Conservation (phyloP, 2,888 invertebrate genomes). For the Sussaba pulchella region DNA sequence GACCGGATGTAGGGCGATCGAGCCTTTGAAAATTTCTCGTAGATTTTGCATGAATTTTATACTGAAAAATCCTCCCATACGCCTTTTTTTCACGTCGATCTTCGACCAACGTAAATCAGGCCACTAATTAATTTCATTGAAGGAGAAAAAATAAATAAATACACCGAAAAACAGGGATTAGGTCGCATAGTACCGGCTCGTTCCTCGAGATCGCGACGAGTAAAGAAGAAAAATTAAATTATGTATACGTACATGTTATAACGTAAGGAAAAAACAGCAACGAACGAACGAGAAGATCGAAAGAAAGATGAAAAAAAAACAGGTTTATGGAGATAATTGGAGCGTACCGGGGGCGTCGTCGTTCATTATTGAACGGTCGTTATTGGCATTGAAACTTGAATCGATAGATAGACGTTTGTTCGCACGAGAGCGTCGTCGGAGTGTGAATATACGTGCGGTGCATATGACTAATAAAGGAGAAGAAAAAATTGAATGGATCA, state of each 20-base stretch:
- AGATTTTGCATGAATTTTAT: slow-evolving; percentile 68
- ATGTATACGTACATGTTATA: slow-evolving; percentile 41
- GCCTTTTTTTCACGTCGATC: slow-evolving; percentile 14
- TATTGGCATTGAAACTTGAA: slow-evolving; percentile 26
- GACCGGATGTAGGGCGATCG: too few species aligned
- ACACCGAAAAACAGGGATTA: slow-evolving; percentile 17
- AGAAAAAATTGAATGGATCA: slow-evolving; percentile 2
- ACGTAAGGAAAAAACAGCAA: slow-evolving; percentile 9
- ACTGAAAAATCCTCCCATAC: slow-evolving; percentile 44
- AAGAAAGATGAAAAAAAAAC: slow-evolving; percentile 13
- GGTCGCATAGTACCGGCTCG: too few species aligned
- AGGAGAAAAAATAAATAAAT: not conserved
- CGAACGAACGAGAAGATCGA: too few species aligned
- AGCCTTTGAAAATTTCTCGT: slow-evolving; percentile 40
- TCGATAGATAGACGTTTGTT: slow-evolving; percentile 49
- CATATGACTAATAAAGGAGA: slow-evolving; percentile 24
- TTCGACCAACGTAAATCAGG: not conserved
- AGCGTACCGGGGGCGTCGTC: slow-evolving; percentile 35
- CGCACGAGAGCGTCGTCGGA: slow-evolving; percentile 43
- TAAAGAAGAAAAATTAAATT: slow-evolving; percentile 11
- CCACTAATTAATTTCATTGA: not conserved
- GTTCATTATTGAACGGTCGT: slow-evolving; percentile 44
- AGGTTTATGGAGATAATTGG: slow-evolving; percentile 48
- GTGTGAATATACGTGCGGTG: slow-evolving; percentile 25
- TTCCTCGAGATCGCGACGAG: not conserved